Base-by-base conservation (phyloP, 2,888 invertebrate genomes). In the Fragum whitleyi region DNA sequence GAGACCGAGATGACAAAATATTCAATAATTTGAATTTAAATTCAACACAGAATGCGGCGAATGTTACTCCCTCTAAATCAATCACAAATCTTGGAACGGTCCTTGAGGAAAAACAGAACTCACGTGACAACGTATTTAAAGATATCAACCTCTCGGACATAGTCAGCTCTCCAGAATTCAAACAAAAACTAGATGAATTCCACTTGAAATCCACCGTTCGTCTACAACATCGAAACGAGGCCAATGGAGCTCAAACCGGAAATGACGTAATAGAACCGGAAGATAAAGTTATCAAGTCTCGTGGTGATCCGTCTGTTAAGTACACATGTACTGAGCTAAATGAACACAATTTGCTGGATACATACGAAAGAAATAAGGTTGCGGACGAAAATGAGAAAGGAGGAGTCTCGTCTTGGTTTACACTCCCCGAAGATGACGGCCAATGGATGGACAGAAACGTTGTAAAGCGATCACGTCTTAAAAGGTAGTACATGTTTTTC, bases 61-160 rank as follows among this genome's bases (percentile, higher is more conserved):
- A 2, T 19, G 23, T 57, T 57, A 5, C 51, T n/a, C 51, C 57
- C 2, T 14, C 57, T 2, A 57, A 57, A 2, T 5, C 47, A 9
- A 47, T 14, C 2, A 47, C 47, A 3, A 47, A 16, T n/a, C 67
- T 74, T 11, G 67, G 74, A 36, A 74, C 74, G 19, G 74, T 74
- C 11, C 28, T 39, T 7, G 74, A 74, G 19, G 74, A 74, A 39
- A 62, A 51, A 36, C 74, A 67, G 36, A 55, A 55, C n/a, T 65
- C 73, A 2, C 61, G 61, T n/a, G 73, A 73, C 1, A 61, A 29
- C 29, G 9, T 61, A 3, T 55, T 36, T 36, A 70, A 70, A 70
- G 53, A 36, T 19, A 51, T 53, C 7, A 26, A 65, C 23, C 65
- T 65, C 16, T 39, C 39, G 1, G 42, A 65, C 1, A 26, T 42